These are phyloP conservation scores for Ischnura elegans DNA, from an alignment of 2,888 invertebrate genomes.

Conservation along the genomic window DNA sequence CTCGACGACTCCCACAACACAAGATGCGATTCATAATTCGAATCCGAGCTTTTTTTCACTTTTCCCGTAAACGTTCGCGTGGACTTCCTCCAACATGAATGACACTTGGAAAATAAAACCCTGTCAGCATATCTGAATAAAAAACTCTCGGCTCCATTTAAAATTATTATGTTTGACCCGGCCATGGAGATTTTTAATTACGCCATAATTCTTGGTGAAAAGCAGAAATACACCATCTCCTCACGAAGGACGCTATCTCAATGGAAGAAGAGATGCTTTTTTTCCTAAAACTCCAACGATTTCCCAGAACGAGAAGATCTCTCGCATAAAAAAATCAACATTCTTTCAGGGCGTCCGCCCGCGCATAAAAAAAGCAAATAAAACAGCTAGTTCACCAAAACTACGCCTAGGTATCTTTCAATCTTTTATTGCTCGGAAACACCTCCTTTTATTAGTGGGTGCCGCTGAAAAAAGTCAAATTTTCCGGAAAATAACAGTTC, in stretches of 20 bases:
- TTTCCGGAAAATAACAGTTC: slow-evolving; percentile 18
- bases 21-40: not conserved
- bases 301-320: slow-evolving; percentile 13
- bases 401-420: not conserved
- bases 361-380: slow-evolving; percentile 34
- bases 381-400: slow-evolving; percentile 10
- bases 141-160: not conserved
- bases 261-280: not conserved
- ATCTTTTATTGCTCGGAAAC: slow-evolving; percentile 18
- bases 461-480: slow-evolving; percentile 13
- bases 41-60: not conserved
- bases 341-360: not conserved
- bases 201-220: slow-evolving; percentile 38
- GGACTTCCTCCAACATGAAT: not conserved
- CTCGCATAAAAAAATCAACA: not conserved
- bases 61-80: not conserved
- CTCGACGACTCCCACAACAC: not conserved
- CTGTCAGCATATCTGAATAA: slow-evolving; percentile 30
- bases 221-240: slow-evolving; percentile 21
- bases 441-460: slow-evolving; percentile 31
- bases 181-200: slow-evolving; percentile 8
- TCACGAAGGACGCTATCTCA: slow-evolving; percentile 27
- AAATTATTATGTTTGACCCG: slow-evolving; percentile 2
- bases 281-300: not conserved
- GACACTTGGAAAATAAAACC: slow-evolving; percentile 18